Evolutionary conservation across 2,113 vertebrate species (phyloP).

Genomic region (Strix uralensis): DNA sequence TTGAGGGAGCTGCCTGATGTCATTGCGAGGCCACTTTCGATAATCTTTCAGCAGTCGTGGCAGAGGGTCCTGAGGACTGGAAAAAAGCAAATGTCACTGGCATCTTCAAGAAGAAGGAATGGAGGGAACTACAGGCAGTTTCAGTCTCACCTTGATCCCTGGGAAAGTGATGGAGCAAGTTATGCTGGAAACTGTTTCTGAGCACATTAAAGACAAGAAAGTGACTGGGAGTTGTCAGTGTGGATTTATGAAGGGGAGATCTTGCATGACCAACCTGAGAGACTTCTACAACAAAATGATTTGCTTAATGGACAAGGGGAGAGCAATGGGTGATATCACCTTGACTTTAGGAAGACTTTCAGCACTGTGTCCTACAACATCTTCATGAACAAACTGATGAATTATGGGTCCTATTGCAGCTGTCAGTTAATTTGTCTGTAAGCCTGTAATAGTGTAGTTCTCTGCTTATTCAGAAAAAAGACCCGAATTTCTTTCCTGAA

Average conservation of each 20-base stretch:
- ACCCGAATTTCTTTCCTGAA: background rate
- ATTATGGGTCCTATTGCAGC: background rate
- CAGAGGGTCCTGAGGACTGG: background rate
- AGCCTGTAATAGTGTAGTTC: background rate
- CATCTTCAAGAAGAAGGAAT: background rate
- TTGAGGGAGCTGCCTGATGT: background rate
- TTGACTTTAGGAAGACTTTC: background rate
- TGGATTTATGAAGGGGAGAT: background rate
- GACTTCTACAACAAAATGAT: background rate
- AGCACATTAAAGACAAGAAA: background rate
- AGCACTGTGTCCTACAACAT: background rate
- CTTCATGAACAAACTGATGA: background rate
- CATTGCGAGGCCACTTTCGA: background rate
- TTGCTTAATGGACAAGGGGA: background rate
- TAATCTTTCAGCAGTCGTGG: background rate
- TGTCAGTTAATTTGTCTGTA: background rate
- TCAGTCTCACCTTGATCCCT: background rate
- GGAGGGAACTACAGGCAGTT: background rate
- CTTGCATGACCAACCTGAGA: background rate
- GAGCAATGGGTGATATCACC: background rate
- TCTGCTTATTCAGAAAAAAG: background rate
- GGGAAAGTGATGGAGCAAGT: background rate
- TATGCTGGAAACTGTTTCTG: background rate
- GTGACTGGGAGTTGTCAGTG: background rate
- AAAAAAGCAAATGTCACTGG: background rate